Base-by-base conservation (phyloP, 1,140 invertebrate genomes). In the Monomorium pharaonis region DNA sequence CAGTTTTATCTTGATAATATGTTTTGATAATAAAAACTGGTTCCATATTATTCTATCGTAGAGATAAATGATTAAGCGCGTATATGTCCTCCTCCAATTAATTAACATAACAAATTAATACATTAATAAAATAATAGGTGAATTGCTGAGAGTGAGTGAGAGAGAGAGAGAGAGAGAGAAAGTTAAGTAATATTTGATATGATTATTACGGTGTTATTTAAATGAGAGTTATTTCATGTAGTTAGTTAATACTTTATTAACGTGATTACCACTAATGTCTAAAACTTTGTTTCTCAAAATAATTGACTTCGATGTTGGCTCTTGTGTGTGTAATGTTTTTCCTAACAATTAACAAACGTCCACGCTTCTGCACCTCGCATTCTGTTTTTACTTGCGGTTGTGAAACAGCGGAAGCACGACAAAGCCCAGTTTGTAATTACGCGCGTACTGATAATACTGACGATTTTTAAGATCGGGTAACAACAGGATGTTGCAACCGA, bases 401-500 rank as follows among this genome's bases (percentile, higher is more conserved):
- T n/a, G 63, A 24, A 47, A 10, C n/a, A 18, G 21, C 33, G 33
- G 58, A 58, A 83, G 12, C n/a, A 12, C 14, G 37, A 72, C n/a
- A 74, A 58, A 83, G 51, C 14, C 14, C 5, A 14, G 16, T 42
- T 54, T 56, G 54, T 60, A 74, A 83, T 83, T 83, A 60, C 21
- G 24, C 51, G 37, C 33, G 12, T 27, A 69, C n/a, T 83, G 78
- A 72, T n/a, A n/a, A n/a, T 83, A 83, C 42, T n/a, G 21, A 33
- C 42, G n/a, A 74, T 47, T 72, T 83, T 60, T 58, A 83, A 47
- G 24, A 83, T 60, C 21, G 30, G 21, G 16, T 72, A 81, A 74
- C 9, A 83, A 74, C 51, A 58, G 67, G 67, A 83, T 21, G 51
- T 27, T 30, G 12, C 65, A 44, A 58, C n/a, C 44, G 44, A 83